These are phyloP conservation scores for Varanus komodoensis DNA, from an alignment of 2,113 vertebrate species.

Conservation along the genomic window DNA sequence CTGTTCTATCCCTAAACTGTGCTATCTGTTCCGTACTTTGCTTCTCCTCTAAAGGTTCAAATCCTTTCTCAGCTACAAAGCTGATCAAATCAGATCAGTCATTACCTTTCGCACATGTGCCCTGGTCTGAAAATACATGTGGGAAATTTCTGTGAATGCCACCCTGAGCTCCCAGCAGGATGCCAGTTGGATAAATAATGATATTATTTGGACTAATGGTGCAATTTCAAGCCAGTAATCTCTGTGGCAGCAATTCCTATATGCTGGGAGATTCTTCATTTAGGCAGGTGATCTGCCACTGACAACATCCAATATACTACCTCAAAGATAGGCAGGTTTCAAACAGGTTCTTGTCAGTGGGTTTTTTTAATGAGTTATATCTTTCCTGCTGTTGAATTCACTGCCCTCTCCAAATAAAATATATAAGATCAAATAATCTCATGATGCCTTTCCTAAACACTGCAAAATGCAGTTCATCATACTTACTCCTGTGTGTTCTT, in stretches of 20 bases:
- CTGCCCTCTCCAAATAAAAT: neutral
- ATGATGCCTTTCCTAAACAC: neutral
- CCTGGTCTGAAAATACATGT: neutral
- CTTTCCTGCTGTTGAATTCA: neutral
- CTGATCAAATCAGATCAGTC: neutral
- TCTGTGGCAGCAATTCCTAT: too few species aligned
- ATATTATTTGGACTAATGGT: neutral
- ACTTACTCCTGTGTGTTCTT: neutral
- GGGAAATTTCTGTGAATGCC: neutral
- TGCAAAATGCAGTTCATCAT: neutral
- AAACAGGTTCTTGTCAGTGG: neutral
- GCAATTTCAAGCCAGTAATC: neutral
- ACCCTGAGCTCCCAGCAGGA: neutral
- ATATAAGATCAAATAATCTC: neutral
- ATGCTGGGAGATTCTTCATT: too few species aligned
- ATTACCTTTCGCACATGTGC: neutral
- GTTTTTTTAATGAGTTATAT: neutral
- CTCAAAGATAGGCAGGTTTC: neutral
- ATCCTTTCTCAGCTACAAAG: neutral
- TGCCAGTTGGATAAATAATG: neutral
- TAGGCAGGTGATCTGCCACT: neutral
- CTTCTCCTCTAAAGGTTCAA: neutral
- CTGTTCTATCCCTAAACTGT: too few species aligned
- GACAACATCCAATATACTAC: too few species aligned
- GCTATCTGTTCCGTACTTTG: too few species aligned